Base-by-base conservation (phyloP, 2,888 invertebrate genomes). In the Hylaea fasciaria region DNA sequence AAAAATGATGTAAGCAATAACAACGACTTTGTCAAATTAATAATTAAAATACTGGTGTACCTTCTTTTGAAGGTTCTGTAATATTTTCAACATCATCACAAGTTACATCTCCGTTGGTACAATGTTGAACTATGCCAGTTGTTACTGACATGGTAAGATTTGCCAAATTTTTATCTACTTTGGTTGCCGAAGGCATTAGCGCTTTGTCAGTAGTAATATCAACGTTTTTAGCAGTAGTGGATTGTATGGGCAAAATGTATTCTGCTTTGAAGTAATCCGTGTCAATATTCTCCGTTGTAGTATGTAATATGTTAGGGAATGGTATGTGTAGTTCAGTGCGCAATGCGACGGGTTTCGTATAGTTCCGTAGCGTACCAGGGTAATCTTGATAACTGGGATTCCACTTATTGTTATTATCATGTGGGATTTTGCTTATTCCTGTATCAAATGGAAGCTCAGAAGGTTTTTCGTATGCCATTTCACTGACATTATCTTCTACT, bases 201-300 rank as follows among this genome's bases (percentile, higher is more conserved):
- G 13, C 11, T 17, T 28, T 35, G 28, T 50, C 8, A 12, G 54
- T 39, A 29, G 40, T 40, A 2, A 13, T 48, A 12, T 53, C 16
- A 29, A 49, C 37, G 10, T 11, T 39, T n/a, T 56, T 52, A 37
- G 29, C 48, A 28, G 55, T 43, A 37, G 50, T 44, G 14, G 47
- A 39, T 44, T 62, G 39, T 39, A 62, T 57, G 14, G 61, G 56
- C 52, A 57, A 44, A 4, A 62, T 40, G 32, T 49, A 48, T 52
- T 62, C 58, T 44, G 46, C 48, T 46, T 52, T 55, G 28, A 63
- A 59, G 28, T 62, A 57, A 2, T 46, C 50, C 29, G 29, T 48
- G n/a, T 50, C 50, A 41, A 29, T 32, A 43, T 51, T 29, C 28
- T 62, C 56, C 5, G 35, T 40, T 17, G 35, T 50, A 0, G 0